These are phyloP conservation scores for Athrips mouffetella DNA, from an alignment of 2,888 invertebrate genomes.

Conservation along the genomic window DNA sequence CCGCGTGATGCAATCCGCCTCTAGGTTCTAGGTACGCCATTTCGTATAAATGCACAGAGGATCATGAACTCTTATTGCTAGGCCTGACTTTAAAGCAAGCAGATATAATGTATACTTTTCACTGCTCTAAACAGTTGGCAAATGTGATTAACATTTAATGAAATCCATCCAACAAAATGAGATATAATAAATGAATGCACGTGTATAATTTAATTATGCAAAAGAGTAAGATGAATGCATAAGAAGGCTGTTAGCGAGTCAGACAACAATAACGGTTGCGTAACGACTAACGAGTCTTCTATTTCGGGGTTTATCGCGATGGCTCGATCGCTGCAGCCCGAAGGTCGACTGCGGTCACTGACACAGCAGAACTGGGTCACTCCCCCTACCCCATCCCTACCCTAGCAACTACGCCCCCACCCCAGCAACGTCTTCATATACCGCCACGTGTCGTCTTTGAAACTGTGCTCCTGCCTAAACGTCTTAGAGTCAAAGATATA, in stretches of 20 bases:
- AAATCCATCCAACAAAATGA: background rate
- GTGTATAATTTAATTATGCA: background rate
- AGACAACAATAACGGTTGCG: slow-evolving; percentile 41
- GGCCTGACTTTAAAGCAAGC: background rate
- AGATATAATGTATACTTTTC: background rate
- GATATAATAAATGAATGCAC: background rate
- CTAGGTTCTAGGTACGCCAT: slow-evolving; percentile 59
- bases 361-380: slow-evolving; percentile 67
- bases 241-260: slow-evolving; percentile 15
- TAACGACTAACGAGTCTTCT: slow-evolving; percentile 32
- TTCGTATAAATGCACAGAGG: slow-evolving; percentile 40
- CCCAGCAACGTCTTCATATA: slow-evolving; percentile 31
- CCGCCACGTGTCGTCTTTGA: slow-evolving; percentile 43
- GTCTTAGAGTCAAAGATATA: too few species aligned
- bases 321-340: slow-evolving; percentile 58
- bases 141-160: background rate
- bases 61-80: slow-evolving; percentile 3
- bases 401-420: slow-evolving; percentile 25
- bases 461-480: slow-evolving; percentile 11
- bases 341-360: slow-evolving; percentile 73
- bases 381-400: slow-evolving; percentile 40
- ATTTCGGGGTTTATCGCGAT: slow-evolving; percentile 50
- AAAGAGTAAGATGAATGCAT: background rate
- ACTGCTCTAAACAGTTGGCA: background rate
- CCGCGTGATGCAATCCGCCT: slow-evolving; percentile 66